A percentile compares a stretch with the other conserved stretches of the same genome.
phyloP scores from a whole-genome alignment of 1,140 invertebrate genomes.

The Rhizoglyphus robini region DNA sequence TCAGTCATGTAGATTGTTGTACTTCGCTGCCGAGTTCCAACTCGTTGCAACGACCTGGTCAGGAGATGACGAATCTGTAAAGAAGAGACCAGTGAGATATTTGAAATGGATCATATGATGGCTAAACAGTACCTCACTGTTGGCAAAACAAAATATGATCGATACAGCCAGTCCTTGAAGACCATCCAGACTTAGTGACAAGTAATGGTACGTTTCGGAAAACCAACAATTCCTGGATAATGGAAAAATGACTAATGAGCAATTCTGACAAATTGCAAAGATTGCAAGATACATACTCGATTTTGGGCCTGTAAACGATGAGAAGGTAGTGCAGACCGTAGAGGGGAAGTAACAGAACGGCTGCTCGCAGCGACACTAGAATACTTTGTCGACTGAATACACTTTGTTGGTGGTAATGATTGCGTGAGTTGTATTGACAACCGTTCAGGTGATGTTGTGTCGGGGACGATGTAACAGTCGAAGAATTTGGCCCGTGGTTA shows the following conservation, averaged over 20 bases:
- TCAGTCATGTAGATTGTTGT: conserved; percentile 18
- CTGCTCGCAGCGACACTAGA: conserved; percentile 22
- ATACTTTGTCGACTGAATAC: conserved; percentile 8
- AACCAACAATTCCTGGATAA: conserved; percentile 22
- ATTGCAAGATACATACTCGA: conserved; percentile 15
- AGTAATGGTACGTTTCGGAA: conserved; percentile 22
- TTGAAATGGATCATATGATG: not conserved
- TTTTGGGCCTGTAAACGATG: conserved; percentile 23
- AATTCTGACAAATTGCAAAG: not conserved
- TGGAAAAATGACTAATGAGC: not conserved
- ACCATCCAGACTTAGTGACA: conserved; percentile 21
- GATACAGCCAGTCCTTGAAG: conserved; percentile 23
- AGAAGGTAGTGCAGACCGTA: conserved; percentile 24
- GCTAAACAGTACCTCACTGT: conserved; percentile 21
- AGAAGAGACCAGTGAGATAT: not conserved
- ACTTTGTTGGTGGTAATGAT: not conserved
- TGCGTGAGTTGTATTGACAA: not conserved
- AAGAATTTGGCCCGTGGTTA: not conserved
- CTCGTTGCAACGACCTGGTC: conserved; percentile 16
- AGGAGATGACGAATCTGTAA: conserved; percentile 15
- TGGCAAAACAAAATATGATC: conserved; percentile 24
- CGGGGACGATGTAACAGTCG: not conserved
- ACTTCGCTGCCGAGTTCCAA: conserved; percentile 17
- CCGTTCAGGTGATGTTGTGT: not conserved
- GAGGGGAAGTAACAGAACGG: conserved; percentile 21